A percentile compares a stretch with the other conserved stretches of the same genome.
phyloP scores from a whole-genome alignment of 1,140 invertebrate species.

The Caerostris extrusa region DNA sequence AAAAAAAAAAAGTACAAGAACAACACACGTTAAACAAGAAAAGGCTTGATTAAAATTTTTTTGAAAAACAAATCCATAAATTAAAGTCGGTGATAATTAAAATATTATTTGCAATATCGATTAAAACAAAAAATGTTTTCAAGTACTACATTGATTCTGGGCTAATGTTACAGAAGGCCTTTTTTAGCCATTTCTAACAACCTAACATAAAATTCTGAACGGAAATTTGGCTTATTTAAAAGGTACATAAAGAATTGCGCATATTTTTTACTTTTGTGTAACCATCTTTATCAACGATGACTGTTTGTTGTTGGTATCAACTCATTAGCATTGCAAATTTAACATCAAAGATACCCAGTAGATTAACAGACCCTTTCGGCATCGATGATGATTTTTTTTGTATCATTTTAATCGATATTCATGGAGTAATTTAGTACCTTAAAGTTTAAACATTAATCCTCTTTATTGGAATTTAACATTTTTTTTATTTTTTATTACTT shows the following conservation, averaged over 20 bases:
- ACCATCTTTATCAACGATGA: neutral
- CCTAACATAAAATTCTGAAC: neutral
- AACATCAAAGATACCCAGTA: neutral
- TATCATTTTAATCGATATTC: constrained; percentile 4
- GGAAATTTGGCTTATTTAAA: constrained; percentile 1
- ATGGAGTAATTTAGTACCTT: neutral
- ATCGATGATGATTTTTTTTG: constrained; percentile 2
- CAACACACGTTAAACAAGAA: neutral
- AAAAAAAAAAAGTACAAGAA: neutral
- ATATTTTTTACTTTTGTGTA: neutral
- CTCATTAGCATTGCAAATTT: neutral
- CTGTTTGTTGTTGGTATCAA: neutral
- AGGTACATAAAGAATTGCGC: neutral
- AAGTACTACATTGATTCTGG: neutral
- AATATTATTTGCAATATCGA: neutral
- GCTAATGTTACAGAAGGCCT: neutral
- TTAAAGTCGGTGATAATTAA: neutral
- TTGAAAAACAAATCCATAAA: neutral
- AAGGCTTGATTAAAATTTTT: neutral
- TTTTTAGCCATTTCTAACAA: neutral
- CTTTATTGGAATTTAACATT: constrained; percentile 3
- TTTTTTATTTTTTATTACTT: neutral
- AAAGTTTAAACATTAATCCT: constrained; percentile 17
- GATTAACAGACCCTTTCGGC: neutral
- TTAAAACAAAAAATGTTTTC: neutral